Conservation (phyloP, 2,888 invertebrate genomes). For the Athripsodes cinereus region DNA sequence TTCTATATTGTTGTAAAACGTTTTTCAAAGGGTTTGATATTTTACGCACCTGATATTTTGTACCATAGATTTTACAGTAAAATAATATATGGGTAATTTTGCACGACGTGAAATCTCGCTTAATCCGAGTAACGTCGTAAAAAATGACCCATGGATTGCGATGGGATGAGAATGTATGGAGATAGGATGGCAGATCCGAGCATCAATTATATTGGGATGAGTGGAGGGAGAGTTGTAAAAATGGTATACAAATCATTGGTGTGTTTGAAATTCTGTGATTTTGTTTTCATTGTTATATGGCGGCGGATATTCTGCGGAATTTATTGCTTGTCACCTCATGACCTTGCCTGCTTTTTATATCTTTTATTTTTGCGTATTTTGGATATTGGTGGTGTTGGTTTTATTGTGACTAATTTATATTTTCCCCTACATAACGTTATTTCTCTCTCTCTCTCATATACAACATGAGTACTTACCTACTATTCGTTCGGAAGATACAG, state of each 20-base stretch:
- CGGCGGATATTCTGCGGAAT: not conserved
- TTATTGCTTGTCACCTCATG: not conserved
- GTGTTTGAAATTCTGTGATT: not conserved
- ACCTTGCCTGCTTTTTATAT: not conserved
- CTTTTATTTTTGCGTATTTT: no score
- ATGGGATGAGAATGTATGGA: not conserved
- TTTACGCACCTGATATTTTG: not conserved
- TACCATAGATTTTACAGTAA: no score
- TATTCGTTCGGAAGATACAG: no score
- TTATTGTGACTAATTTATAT: no score
- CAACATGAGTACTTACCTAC: no score
- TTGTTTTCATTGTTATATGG: not conserved
- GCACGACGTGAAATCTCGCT: constrained; percentile 4
- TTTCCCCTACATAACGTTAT: no score
- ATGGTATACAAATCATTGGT: not conserved
- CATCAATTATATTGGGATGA: not conserved
- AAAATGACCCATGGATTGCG: not conserved
- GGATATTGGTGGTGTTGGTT: no score
- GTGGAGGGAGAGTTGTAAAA: not conserved
- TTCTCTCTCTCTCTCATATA: no score
- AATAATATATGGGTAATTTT: constrained; percentile 3
- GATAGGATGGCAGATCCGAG: not conserved
- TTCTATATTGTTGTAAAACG: no score
- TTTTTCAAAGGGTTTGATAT: not conserved
- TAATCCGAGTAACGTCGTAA: constrained; percentile 5